phyloP scores from a whole-genome alignment of 1,140 invertebrate species.

The Orius laevigatus region DNA sequence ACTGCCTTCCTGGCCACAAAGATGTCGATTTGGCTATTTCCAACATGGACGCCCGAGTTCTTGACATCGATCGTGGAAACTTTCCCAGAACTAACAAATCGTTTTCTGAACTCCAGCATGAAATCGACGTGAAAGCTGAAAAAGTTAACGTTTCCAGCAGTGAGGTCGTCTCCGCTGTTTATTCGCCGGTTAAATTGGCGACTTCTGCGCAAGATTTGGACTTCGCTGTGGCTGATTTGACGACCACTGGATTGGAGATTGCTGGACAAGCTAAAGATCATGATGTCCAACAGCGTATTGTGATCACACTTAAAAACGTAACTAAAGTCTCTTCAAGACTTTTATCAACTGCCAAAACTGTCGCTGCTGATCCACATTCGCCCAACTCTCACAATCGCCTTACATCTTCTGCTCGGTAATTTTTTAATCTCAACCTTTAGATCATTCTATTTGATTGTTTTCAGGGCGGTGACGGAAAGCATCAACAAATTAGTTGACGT shows the following conservation, averaged over 20 bases:
- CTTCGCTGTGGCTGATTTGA: conserved; percentile 56
- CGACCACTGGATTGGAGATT: conserved; percentile 65
- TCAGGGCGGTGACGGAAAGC: conserved; percentile 67
- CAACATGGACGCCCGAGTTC: conserved; percentile 58
- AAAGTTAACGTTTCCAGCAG: conserved; percentile 65
- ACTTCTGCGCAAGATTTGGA: conserved; percentile 59
- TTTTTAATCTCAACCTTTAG: neutral
- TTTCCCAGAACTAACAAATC: conserved; percentile 54
- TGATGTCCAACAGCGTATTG: conserved; percentile 57
- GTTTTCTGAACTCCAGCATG: conserved; percentile 69
- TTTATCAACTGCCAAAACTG: conserved; percentile 69
- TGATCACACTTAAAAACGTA: conserved; percentile 71
- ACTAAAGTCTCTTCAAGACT: conserved; percentile 77
- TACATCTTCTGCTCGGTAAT: conserved; percentile 58
- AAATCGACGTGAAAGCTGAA: conserved; percentile 65
- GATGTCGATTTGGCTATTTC: conserved; percentile 77
- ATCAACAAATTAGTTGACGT: conserved; percentile 75
- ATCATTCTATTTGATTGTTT: conserved; percentile 1
- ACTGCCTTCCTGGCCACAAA: conserved; percentile 71
- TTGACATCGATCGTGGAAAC: conserved; percentile 50
- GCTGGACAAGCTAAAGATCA: conserved; percentile 57
- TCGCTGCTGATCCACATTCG: conserved; percentile 73
- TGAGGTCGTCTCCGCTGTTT: conserved; percentile 56
- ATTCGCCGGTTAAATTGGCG: conserved; percentile 49
- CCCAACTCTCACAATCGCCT: conserved; percentile 83